Evolutionary conservation across 2,797 vertebrate genomes (phyloP).

Genomic region (Pangasius mekongensis): DNA sequence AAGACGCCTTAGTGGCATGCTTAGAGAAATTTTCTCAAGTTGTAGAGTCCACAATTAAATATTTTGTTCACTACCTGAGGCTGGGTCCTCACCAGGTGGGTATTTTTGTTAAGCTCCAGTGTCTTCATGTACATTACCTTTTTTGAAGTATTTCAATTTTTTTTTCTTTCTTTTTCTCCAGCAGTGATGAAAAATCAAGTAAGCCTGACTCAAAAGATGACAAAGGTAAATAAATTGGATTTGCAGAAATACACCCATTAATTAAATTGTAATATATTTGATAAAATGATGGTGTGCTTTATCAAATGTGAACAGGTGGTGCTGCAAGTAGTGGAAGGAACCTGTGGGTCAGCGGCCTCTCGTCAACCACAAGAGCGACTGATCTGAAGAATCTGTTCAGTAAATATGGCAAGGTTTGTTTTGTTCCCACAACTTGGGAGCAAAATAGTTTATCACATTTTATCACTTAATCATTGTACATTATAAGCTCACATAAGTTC

Average conservation of each 20-base stretch:
- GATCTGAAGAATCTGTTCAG: conserved; percentile 97
- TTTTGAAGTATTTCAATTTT: conserved; percentile 49
- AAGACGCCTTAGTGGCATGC: conserved; percentile 55
- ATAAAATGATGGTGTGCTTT: not conserved
- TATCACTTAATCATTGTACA: not conserved
- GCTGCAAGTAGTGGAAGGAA: conserved; percentile 80
- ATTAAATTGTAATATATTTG: not conserved
- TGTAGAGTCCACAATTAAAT: conserved; percentile 34
- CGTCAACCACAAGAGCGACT: conserved; percentile 95
- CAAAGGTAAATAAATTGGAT: conserved; percentile 79
- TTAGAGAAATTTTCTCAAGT: conserved; percentile 40
- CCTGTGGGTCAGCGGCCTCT: conserved; percentile 96
- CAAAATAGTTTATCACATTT: not conserved
- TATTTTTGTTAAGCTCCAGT: conserved; percentile 44
- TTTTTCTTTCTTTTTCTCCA: conserved; percentile 78
- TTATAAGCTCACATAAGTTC: not conserved
- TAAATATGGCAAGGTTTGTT: conserved; percentile 93
- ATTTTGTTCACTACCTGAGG: conserved; percentile 54
- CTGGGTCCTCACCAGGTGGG: conserved; percentile 49
- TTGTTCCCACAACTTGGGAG: not conserved
- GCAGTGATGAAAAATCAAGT: conserved; percentile 81
- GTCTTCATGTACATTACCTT: conserved; percentile 37
- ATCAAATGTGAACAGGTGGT: conserved; percentile 63
- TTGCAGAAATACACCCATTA: not conserved
- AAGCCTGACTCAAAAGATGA: conserved; percentile 86